Base-by-base conservation (phyloP, 2,888 invertebrate genomes). In the Auanema sp. region DNA sequence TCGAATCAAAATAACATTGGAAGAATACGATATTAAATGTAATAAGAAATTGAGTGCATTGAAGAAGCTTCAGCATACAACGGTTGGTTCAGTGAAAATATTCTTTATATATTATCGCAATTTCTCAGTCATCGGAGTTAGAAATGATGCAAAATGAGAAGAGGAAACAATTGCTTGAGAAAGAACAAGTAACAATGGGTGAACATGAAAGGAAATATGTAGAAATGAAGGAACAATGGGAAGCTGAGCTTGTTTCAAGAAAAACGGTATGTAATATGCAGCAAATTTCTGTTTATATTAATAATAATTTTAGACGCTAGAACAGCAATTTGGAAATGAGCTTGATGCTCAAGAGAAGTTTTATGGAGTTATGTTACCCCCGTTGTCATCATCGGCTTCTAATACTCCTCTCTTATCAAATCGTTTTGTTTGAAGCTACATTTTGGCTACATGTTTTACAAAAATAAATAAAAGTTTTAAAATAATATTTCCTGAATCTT, bases 111-210 rank as follows among this genome's bases (percentile, higher is more conserved):
- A 23, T 1, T 43, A 5, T 33, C 41, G 11, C 24, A 10, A n/a
- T 10, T 50, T 63, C 68, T 40, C 60, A 76, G 76, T 69, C 78
- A 42, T 68, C 72, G 24, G 82, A 82, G 54, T 65, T 82, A 50
- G 83, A 82, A 54, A 78, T 83, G 64, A 77, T 79, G 66, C 82
- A 82, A 69, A 78, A 77, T 55, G 81, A 80, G 51, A 83, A 82
- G 57, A 62, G 77, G 16, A 75, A 78, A 60, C 76, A 80, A 66
- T 65, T 82, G 24, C 52, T 80, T 53, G 78, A 82, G 63, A 81
- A 78, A 55, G 82, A 82, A 60, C 58, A 74, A 24, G 66, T 69
- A 42, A 83, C 79, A 8, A 69, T 82, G 69, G 68, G 70, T 14
- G 79, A 82, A 58, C 81, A 78, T 55, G 81, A 82, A 59, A 60